A percentile compares a stretch with the other conserved stretches of the same genome.
Conservation (phyloP, 1,140 invertebrate genomes). For the Megathymus violae region DNA sequence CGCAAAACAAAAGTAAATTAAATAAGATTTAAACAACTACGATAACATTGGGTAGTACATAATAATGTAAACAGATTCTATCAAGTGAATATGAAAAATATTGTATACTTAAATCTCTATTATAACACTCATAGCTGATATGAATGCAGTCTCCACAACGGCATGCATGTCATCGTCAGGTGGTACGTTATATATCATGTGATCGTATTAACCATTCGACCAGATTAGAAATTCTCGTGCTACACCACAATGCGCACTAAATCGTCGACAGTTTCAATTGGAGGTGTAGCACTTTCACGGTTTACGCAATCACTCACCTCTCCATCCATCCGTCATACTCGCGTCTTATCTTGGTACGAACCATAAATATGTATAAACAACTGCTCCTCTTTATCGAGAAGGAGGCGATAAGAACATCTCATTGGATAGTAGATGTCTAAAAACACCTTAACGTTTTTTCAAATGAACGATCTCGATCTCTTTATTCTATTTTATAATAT, state of each 20-base stretch:
- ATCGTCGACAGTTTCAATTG: constrained; percentile 32
- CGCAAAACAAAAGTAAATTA: no score
- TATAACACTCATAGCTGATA: constrained; percentile 6
- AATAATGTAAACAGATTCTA: no score
- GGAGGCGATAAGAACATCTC: constrained; percentile 16
- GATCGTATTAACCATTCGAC: constrained; percentile 29
- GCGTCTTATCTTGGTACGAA: constrained; percentile 63
- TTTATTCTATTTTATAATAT: no score
- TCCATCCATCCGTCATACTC: constrained; percentile 59
- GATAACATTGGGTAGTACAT: neutral
- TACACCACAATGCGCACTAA: constrained; percentile 23
- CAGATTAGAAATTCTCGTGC: constrained; percentile 27
- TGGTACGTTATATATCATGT: constrained; percentile 30
- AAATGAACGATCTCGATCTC: no score
- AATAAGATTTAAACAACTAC: no score
- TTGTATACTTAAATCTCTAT: constrained; percentile 2
- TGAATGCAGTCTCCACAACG: constrained; percentile 3
- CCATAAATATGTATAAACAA: constrained; percentile 39
- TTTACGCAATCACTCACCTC: constrained; percentile 63
- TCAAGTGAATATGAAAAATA: neutral
- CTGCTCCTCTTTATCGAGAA: constrained; percentile 14
- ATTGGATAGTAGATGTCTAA: neutral
- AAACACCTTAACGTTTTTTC: constrained; percentile 3
- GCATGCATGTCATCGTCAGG: constrained; percentile 19
- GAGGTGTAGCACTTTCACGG: constrained; percentile 59